Evolutionary conservation across 1,140 invertebrate genomes (phyloP).

Genomic region (Halesus radiatus): DNA sequence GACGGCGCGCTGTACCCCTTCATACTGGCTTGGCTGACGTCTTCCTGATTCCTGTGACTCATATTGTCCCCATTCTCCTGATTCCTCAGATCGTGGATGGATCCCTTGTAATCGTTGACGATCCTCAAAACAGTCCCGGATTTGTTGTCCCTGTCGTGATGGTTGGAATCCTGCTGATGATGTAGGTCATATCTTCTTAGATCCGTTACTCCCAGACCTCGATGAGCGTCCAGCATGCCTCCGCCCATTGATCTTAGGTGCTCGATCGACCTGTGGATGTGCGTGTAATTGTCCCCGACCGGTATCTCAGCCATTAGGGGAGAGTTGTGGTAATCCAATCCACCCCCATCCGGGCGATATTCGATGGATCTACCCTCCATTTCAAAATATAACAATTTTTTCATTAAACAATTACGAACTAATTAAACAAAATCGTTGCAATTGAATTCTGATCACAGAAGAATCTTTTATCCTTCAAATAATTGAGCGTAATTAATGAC

Average conservation of each 20-base stretch:
- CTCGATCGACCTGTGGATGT: slow-evolving; percentile 78
- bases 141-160: slow-evolving; percentile 68
- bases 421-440: slow-evolving; percentile 28
- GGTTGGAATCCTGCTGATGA: slow-evolving; percentile 62
- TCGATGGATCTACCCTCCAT: slow-evolving; percentile 75
- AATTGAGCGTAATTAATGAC: slow-evolving; percentile 24
- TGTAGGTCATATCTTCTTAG: slow-evolving; percentile 69
- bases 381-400: slow-evolving; percentile 57
- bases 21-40: slow-evolving; percentile 62
- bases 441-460: slow-evolving; percentile 18
- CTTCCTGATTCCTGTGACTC: slow-evolving; percentile 64
- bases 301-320: slow-evolving; percentile 74
- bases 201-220: slow-evolving; percentile 69
- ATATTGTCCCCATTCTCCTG: slow-evolving; percentile 65
- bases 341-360: slow-evolving; percentile 71
- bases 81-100: slow-evolving; percentile 67
- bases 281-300: slow-evolving; percentile 72
- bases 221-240: slow-evolving; percentile 68
- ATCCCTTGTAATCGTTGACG: slow-evolving; percentile 66
- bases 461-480: slow-evolving; percentile 3
- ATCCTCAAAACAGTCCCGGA: slow-evolving; percentile 67
- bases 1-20: slow-evolving; percentile 74
- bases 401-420: slow-evolving; percentile 27
- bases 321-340: slow-evolving; percentile 74
- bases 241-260: slow-evolving; percentile 75